Conservation (phyloP, 2,888 invertebrate genomes). For the Mycalesis mineus region DNA sequence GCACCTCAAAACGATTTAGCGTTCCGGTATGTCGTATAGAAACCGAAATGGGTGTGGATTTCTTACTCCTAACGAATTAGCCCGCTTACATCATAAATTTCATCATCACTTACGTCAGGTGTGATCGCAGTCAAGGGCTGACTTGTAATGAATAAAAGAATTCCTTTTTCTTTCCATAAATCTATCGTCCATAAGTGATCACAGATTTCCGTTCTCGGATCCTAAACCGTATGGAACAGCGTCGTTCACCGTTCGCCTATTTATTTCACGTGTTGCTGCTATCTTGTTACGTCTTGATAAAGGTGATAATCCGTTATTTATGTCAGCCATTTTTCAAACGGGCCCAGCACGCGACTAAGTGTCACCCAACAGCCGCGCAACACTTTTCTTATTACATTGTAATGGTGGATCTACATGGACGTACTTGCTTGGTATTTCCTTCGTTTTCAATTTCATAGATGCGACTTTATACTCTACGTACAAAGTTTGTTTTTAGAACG, state of each 20-base stretch:
- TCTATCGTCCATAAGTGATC: not conserved
- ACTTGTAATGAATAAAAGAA: too few relatives aligned
- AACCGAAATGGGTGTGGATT: too few relatives aligned
- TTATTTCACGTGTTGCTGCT: constrained; percentile 64
- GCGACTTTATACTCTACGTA: too few relatives aligned
- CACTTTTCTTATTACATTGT: constrained; percentile 6
- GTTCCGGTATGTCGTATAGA: too few relatives aligned
- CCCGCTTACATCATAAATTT: too few relatives aligned
- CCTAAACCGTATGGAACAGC: constrained; percentile 34
- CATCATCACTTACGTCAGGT: too few relatives aligned
- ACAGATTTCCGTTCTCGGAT: not conserved
- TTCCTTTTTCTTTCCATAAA: too few relatives aligned
- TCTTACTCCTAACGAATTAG: too few relatives aligned
- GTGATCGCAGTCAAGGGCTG: too few relatives aligned
- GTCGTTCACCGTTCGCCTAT: constrained; percentile 69
- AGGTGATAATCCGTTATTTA: constrained; percentile 75
- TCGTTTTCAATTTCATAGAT: constrained; percentile 33
- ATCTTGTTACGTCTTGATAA: constrained; percentile 68
- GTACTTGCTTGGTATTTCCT: not conserved
- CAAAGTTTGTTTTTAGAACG: too few relatives aligned
- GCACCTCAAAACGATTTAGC: too few relatives aligned
- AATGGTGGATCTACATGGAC: not conserved
- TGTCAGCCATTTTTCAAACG: constrained; percentile 64
- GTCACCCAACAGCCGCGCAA: constrained; percentile 48
- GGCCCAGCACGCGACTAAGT: constrained; percentile 59